A percentile compares a stretch with the other conserved stretches of the same genome.
Evolutionary conservation across 2,797 vertebrate genomes (phyloP).

Genomic region (Ispidina picta): DNA sequence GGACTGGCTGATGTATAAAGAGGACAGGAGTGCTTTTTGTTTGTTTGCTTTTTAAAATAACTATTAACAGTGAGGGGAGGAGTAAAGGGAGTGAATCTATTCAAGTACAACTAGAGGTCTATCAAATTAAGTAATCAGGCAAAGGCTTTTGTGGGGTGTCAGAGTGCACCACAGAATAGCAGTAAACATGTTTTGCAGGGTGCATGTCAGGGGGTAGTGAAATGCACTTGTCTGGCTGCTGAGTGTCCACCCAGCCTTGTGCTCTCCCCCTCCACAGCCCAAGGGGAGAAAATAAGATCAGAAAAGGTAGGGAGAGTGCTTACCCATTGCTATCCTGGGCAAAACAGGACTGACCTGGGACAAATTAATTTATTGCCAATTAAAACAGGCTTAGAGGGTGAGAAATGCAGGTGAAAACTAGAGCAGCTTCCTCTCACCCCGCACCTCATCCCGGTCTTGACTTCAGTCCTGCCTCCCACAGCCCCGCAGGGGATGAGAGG

Average conservation of each 20-base stretch:
- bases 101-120: neutral
- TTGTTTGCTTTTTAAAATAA: fast-evolving
- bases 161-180: neutral
- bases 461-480: neutral
- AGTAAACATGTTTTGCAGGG: neutral
- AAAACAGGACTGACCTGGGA: neutral
- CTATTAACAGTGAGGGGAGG: neutral
- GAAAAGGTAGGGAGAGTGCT: neutral
- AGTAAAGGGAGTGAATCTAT: neutral
- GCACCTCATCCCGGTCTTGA: fast-evolving
- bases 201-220: neutral
- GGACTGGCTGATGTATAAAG: neutral
- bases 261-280: fast-evolving
- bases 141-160: neutral
- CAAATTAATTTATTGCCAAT: neutral
- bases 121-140: neutral
- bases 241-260: fast-evolving
- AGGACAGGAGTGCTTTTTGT: neutral
- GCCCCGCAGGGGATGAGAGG: fast-evolving
- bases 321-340: neutral
- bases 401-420: neutral
- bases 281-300: neutral
- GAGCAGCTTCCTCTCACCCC: neutral
- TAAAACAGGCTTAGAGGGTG: neutral
- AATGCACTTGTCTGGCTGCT: neutral